Evolutionary conservation across 1,140 invertebrate genomes (phyloP).

Genomic region (Caerostris darwini): DNA sequence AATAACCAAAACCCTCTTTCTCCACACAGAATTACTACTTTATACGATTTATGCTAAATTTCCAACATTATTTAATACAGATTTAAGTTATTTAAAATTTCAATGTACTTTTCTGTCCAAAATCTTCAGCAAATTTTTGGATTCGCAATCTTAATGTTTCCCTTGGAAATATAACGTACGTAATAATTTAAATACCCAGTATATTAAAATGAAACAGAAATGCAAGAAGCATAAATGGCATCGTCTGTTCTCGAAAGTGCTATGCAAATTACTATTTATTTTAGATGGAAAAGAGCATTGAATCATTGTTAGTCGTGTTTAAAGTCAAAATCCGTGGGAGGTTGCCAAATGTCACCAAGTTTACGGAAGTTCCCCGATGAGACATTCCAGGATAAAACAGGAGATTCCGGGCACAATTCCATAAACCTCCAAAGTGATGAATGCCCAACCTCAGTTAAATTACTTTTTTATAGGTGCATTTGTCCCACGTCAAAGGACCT

Average conservation of each 20-base stretch:
- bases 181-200: too few relatives aligned
- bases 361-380: neutral
- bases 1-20: too few relatives aligned
- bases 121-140: too few relatives aligned
- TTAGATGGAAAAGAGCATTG: neutral
- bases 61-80: too few relatives aligned
- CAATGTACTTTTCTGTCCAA: too few relatives aligned
- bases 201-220: too few relatives aligned
- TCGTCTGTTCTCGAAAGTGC: neutral
- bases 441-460: conserved; percentile 32
- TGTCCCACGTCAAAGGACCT: neutral
- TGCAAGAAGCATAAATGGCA: neutral
- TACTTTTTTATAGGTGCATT: neutral
- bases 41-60: too few relatives aligned
- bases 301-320: neutral
- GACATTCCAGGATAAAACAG: neutral
- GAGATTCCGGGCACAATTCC: conserved; percentile 1
- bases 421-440: conserved; percentile 21
- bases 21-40: too few relatives aligned
- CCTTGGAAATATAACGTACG: too few relatives aligned
- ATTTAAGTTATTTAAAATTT: too few relatives aligned
- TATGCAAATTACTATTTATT: neutral
- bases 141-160: too few relatives aligned
- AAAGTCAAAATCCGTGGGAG: neutral
- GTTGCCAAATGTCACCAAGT: neutral